Percentiles rank a stretch among this genome's conserved stretches.
Conservation (phyloP, 2,797 vertebrate species). For the Podargus strigoides region DNA sequence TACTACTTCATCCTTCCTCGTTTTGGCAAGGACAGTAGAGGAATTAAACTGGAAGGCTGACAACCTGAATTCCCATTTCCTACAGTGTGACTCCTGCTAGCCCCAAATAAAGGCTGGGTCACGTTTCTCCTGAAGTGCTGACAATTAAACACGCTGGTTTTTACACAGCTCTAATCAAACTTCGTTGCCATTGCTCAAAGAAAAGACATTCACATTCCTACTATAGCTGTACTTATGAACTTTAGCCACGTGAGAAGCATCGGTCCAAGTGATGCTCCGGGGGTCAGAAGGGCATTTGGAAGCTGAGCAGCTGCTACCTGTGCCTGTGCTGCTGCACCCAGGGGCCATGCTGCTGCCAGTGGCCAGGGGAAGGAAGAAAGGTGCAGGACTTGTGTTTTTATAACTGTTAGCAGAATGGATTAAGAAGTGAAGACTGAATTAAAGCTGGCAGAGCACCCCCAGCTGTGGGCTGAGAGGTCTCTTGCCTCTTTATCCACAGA, state of each 20-base stretch:
- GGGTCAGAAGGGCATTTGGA: neutral
- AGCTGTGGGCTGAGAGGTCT: neutral
- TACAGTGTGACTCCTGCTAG: neutral
- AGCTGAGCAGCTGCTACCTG: accelerated
- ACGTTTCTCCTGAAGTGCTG: accelerated
- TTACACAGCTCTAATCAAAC: neutral
- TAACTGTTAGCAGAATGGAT: neutral
- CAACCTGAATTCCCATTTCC: neutral
- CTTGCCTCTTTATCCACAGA: neutral
- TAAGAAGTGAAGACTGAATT: neutral
- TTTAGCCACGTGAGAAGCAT: accelerated
- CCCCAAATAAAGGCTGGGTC: neutral
- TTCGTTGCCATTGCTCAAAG: accelerated
- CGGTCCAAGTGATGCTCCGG: accelerated
- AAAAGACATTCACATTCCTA: accelerated
- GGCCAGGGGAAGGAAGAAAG: too few relatives aligned
- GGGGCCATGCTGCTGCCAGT: neutral
- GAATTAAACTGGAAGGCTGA: neutral
- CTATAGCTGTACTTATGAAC: accelerated
- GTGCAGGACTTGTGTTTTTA: neutral
- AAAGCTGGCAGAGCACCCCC: neutral
- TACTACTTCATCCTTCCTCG: neutral
- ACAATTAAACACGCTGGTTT: neutral
- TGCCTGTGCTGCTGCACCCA: neutral
- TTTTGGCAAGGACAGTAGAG: neutral